These are phyloP conservation scores for Phaedon cochleariae DNA, from an alignment of 2,888 invertebrate species.

Conservation along the genomic window DNA sequence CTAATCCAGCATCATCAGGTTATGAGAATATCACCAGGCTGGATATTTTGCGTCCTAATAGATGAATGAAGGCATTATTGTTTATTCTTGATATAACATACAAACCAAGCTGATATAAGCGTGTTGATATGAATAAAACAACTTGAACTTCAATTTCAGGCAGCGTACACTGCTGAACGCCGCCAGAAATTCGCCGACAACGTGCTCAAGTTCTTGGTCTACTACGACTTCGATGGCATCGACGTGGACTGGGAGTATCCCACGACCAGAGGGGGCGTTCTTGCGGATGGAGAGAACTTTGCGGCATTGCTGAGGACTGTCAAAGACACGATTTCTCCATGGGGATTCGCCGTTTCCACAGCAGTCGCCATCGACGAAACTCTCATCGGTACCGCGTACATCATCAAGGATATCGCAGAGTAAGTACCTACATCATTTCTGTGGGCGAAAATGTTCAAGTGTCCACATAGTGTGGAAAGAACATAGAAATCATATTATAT, in stretches of 20 bases:
- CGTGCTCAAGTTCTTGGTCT: constrained; percentile 53
- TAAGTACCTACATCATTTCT: constrained; percentile 38
- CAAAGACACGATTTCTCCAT: constrained; percentile 57
- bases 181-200: constrained; percentile 61
- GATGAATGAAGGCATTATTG: too few relatives aligned
- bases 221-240: constrained; percentile 73
- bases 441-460: too few relatives aligned
- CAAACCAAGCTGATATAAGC: too few relatives aligned
- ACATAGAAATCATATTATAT: too few relatives aligned
- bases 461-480: too few relatives aligned
- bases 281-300: constrained; percentile 47
- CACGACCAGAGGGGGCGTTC: constrained; percentile 64
- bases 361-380: constrained; percentile 62
- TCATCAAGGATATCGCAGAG: constrained; percentile 58
- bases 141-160: constrained; percentile 47
- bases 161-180: constrained; percentile 57
- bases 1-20: too few relatives aligned
- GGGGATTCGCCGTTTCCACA: constrained; percentile 60
- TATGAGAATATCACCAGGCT: too few relatives aligned
- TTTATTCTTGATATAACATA: too few relatives aligned
- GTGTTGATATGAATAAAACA: not conserved
- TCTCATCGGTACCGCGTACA: constrained; percentile 59
- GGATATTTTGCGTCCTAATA: too few relatives aligned
- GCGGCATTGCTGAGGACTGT: constrained; percentile 58
- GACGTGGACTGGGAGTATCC: constrained; percentile 81